Conservation (phyloP, 2,888 invertebrate species). For the Aproaerema taeniolella region DNA sequence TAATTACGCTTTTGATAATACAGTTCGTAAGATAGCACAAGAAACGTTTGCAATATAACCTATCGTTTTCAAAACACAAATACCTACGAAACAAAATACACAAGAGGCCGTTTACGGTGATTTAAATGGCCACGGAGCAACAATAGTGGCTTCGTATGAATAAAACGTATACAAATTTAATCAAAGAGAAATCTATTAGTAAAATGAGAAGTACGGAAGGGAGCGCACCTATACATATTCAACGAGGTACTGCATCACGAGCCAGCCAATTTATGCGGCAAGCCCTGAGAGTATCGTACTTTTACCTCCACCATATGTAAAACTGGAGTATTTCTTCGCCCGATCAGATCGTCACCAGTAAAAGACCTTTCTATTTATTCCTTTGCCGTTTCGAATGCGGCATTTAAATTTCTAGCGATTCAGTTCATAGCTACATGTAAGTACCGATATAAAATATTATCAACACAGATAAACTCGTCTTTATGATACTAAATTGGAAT, state of each 20-base stretch:
- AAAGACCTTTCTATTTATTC: constrained; percentile 31
- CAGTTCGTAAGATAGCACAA: too few relatives aligned
- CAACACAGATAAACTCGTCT: too few relatives aligned
- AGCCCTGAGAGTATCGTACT: constrained; percentile 70
- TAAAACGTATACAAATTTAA: constrained; percentile 77
- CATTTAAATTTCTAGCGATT: constrained; percentile 4
- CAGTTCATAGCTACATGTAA: too few relatives aligned
- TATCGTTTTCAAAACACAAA: constrained; percentile 4
- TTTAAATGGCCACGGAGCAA: constrained; percentile 58
- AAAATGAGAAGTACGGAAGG: constrained; percentile 78
- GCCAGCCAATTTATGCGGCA: constrained; percentile 72
- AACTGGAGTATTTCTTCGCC: constrained; percentile 66
- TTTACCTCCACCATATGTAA: constrained; percentile 70
- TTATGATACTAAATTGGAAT: too few relatives aligned
- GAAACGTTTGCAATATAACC: constrained; percentile 4
- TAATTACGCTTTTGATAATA: too few relatives aligned
- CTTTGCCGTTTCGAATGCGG: constrained; percentile 22
- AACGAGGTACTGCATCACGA: constrained; percentile 76
- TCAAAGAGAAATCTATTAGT: constrained; percentile 78
- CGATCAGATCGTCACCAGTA: constrained; percentile 64
- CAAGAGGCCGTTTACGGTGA: constrained; percentile 47
- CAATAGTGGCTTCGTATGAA: constrained; percentile 71
- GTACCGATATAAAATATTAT: too few relatives aligned
- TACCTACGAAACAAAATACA: constrained; percentile 25
- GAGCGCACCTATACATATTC: constrained; percentile 76